These are phyloP conservation scores for Patiria pectinifera DNA, from an alignment of 53 echinoderm and acorn worm genomes.

Conservation along the genomic window DNA sequence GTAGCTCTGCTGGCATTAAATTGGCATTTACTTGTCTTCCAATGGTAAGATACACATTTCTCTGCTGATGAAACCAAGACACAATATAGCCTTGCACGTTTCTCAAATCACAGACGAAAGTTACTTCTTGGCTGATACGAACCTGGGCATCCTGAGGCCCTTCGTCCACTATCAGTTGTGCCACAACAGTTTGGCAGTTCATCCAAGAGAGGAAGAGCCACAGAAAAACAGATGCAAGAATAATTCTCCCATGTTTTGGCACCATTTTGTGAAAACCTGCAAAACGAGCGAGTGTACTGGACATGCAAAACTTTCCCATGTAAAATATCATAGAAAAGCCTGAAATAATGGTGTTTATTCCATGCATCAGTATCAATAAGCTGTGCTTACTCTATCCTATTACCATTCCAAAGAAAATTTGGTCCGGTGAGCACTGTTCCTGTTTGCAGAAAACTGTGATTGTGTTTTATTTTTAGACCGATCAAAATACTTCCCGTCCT, in stretches of 20 bases:
- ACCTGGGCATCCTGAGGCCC: slow-evolving; percentile 1
- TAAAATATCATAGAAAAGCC: too few species aligned
- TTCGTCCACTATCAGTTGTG: slow-evolving; percentile 8
- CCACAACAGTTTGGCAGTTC: background rate
- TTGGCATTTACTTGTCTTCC: background rate
- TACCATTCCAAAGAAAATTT: too few species aligned
- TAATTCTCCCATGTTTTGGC: background rate
- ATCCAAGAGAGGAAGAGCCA: background rate
- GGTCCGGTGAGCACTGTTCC: too few species aligned
- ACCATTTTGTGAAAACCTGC: background rate
- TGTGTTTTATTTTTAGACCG: too few species aligned
- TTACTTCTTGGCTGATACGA: slow-evolving; percentile 7
- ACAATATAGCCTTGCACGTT: background rate
- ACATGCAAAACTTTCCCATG: too few species aligned
- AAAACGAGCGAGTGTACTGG: background rate
- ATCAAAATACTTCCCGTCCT: too few species aligned
- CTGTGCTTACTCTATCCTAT: too few species aligned
- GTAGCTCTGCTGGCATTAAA: background rate
- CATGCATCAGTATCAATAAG: background rate
- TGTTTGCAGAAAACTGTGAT: too few species aligned
- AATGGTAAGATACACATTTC: background rate
- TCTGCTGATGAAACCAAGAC: background rate
- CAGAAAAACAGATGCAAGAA: background rate
- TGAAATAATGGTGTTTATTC: background rate
- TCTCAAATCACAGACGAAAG: slow-evolving; percentile 42